Percentiles rank a stretch among this genome's conserved stretches.
These are phyloP conservation scores for Polypedilum pembai DNA, from an alignment of 1,140 invertebrate genomes.

Conservation along the genomic window DNA sequence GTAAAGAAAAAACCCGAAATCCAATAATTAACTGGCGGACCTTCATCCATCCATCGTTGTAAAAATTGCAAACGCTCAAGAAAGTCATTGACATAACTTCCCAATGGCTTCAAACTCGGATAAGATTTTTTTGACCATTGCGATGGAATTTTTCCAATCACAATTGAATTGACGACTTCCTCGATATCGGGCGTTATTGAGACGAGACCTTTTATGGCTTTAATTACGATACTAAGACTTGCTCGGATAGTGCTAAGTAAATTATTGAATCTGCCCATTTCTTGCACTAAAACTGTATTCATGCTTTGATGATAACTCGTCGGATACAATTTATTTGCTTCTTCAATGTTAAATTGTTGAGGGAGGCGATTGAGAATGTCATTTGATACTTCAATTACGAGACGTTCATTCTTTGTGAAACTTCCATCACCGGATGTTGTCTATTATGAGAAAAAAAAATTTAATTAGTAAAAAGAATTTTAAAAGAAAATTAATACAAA, in stretches of 20 bases:
- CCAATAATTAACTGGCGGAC: slow-evolving; percentile 80
- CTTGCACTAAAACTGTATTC: slow-evolving; percentile 76
- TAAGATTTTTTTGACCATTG: slow-evolving; percentile 83
- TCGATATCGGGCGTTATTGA: slow-evolving; percentile 83
- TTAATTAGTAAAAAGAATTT: not conserved
- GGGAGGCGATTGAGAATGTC: slow-evolving; percentile 70
- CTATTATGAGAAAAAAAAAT: slow-evolving; percentile 35
- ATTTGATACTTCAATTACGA: slow-evolving; percentile 59
- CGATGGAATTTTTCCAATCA: slow-evolving; percentile 72
- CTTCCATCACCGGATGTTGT: slow-evolving; percentile 44
- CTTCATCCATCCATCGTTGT: slow-evolving; percentile 75
- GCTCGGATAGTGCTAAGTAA: slow-evolving; percentile 63
- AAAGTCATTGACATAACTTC: slow-evolving; percentile 84
- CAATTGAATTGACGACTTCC: slow-evolving; percentile 74
- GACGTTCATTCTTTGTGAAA: slow-evolving; percentile 55
- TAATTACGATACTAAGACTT: slow-evolving; percentile 72
- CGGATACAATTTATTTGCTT: slow-evolving; percentile 64
- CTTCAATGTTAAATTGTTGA: slow-evolving; percentile 59
- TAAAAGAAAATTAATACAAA: not conserved
- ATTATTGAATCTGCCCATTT: slow-evolving; percentile 84
- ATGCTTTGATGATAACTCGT: slow-evolving; percentile 70
- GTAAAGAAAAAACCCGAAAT: slow-evolving; percentile 93
- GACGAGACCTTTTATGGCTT: slow-evolving; percentile 81
- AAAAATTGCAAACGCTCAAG: slow-evolving; percentile 70
- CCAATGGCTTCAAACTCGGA: slow-evolving; percentile 86